A percentile compares a stretch with the other conserved stretches of the same genome.
Conservation (phyloP, 2,113 vertebrate species). For the Chaetops frenatus region DNA sequence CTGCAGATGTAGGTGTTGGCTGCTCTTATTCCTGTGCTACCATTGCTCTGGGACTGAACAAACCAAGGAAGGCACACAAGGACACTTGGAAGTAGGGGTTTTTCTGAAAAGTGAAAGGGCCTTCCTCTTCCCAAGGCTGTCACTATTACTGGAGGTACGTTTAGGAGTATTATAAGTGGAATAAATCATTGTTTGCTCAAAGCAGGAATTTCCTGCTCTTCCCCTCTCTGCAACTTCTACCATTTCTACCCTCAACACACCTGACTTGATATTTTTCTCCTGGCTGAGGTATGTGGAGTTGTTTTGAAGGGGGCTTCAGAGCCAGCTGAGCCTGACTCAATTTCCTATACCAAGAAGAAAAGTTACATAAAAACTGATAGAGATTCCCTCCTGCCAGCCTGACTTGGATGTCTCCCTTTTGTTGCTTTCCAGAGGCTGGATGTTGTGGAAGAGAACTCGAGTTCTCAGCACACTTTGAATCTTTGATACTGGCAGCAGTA, state of each 20-base stretch:
- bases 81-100: neutral
- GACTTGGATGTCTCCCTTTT: neutral
- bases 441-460: neutral
- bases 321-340: neutral
- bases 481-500: neutral
- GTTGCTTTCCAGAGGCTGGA: neutral
- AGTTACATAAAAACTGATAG: neutral
- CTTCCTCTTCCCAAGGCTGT: neutral
- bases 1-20: neutral
- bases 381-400: neutral
- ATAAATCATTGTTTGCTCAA: neutral
- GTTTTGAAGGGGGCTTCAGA: neutral
- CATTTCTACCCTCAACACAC: neutral
- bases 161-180: neutral
- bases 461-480: neutral
- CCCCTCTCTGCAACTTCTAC: neutral
- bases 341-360: neutral
- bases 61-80: neutral
- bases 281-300: neutral
- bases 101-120: neutral
- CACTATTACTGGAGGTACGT: neutral
- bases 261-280: neutral
- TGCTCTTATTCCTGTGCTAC: neutral
- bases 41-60: neutral
- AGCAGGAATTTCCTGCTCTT: neutral